Conservation (phyloP, 2,888 invertebrate genomes). For the Brassicogethes aeneus region DNA sequence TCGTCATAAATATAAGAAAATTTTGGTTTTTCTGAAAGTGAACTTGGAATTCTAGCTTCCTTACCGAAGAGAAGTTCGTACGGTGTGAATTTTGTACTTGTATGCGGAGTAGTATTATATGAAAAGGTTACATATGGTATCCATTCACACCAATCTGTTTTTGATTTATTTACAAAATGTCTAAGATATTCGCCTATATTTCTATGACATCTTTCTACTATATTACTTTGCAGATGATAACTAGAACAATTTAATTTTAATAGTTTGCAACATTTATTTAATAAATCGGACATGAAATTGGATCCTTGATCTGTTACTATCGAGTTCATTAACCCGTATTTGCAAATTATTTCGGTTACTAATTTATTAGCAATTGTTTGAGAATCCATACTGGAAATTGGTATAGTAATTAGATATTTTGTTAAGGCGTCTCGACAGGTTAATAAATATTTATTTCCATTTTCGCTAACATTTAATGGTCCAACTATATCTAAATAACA, state of each 20-base stretch:
- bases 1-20: constrained; percentile 7
- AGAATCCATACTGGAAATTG: constrained; percentile 11
- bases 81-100: constrained; percentile 11
- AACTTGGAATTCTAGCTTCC: too few relatives aligned
- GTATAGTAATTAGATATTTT: constrained; percentile 13
- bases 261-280: constrained; percentile 7
- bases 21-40: neutral
- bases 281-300: constrained; percentile 9
- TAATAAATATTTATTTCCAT: constrained; percentile 23
- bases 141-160: constrained; percentile 15
- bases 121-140: constrained; percentile 11
- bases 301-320: constrained; percentile 15
- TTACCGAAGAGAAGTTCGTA: too few relatives aligned
- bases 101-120: constrained; percentile 12
- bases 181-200: constrained; percentile 11
- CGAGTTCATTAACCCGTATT: constrained; percentile 11
- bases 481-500: constrained; percentile 24
- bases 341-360: constrained; percentile 10
- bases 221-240: constrained; percentile 12
- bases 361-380: constrained; percentile 21
- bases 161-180: constrained; percentile 11
- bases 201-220: constrained; percentile 15
- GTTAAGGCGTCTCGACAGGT: constrained; percentile 18
- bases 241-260: constrained; percentile 10
- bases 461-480: constrained; percentile 17